Evolutionary conservation across 2,888 invertebrate species (phyloP), one percentile per base, ranked within the genome.

Genomic region (Cabera pusaria): DNA sequence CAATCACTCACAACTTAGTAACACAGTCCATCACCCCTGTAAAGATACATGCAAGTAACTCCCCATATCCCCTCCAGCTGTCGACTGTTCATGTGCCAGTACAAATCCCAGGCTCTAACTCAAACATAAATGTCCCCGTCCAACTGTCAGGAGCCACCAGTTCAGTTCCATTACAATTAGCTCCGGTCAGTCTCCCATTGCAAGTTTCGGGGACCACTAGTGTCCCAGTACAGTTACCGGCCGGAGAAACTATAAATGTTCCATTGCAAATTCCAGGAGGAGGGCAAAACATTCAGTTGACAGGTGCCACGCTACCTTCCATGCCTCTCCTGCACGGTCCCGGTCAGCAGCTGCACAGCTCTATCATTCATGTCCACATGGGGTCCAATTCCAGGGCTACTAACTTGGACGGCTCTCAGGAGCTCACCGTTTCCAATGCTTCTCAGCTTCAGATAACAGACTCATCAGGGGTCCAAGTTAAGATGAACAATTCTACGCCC

Each of bases 1-100:
- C 85, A 36, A 79, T 86, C 36, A 72, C 83, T 44, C 87, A 88
- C 54, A 82, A 72, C 60, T 70, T 86, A 59, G 78, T 87, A 32
- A 80, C 87, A 28, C 86, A 86, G 59, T 80, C 86, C 36, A 69
- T 88, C 49, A 84, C 85, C 33, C 87, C 88, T 48, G 77, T 86
- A 28, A 87, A 88, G 64, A 75, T 87, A 54, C 87, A 88, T 53
- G 51, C 83, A 24, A 84, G 63, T 51, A 79, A 67, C 56, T 59
- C 77, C 20, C 73, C 80, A 14, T 88, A 86, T 53, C 88, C 87
- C 2, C 60, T 88, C 33, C 86, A 86, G 51, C 56, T 88, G 23
- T 86, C 88, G 8, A 86, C 88, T 31, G 86, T 88, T 19, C 86
- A 86, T 67, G 83, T 89, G 44, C 89, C 87, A 12, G 81, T 89